Conservation (phyloP, 2,888 invertebrate genomes). For the Lithosia quadra region DNA sequence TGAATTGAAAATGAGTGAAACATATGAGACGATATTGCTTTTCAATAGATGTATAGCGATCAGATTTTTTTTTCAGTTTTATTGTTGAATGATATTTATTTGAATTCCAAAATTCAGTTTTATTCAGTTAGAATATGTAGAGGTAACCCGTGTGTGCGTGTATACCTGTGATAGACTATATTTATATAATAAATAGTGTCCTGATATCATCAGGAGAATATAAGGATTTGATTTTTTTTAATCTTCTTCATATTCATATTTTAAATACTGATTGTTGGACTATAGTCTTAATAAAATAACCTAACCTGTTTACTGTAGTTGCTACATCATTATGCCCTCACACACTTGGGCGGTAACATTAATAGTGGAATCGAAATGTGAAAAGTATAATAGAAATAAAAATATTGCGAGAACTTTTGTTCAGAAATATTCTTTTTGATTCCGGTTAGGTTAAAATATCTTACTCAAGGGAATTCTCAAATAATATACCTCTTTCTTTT, state of each 20-base stretch:
- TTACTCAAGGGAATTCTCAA: neutral
- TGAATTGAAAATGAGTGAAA: constrained; percentile 23
- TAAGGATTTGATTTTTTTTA: too few species aligned
- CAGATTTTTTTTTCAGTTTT: neutral
- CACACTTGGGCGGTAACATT: neutral
- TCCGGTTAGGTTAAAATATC: neutral
- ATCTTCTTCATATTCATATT: too few species aligned
- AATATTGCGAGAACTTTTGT: neutral
- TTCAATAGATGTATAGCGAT: constrained; percentile 13
- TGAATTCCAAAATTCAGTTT: too few species aligned
- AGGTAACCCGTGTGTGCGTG: too few species aligned
- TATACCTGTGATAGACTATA: too few species aligned
- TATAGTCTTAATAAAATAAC: too few species aligned
- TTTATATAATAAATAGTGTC: too few species aligned
- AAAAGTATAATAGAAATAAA: neutral
- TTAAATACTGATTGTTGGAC: too few species aligned
- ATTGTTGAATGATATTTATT: neutral
- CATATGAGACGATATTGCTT: constrained; percentile 26
- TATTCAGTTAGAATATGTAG: too few species aligned
- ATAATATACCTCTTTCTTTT: neutral
- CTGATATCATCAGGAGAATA: too few species aligned
- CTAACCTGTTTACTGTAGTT: neutral
- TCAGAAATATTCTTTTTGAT: neutral
- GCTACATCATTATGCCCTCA: neutral
- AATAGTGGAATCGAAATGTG: too few species aligned